A percentile compares a stretch with the other conserved stretches of the same genome.
These are phyloP conservation scores for Aphodius sticticus DNA, from an alignment of 2,888 invertebrate species.

Conservation along the genomic window DNA sequence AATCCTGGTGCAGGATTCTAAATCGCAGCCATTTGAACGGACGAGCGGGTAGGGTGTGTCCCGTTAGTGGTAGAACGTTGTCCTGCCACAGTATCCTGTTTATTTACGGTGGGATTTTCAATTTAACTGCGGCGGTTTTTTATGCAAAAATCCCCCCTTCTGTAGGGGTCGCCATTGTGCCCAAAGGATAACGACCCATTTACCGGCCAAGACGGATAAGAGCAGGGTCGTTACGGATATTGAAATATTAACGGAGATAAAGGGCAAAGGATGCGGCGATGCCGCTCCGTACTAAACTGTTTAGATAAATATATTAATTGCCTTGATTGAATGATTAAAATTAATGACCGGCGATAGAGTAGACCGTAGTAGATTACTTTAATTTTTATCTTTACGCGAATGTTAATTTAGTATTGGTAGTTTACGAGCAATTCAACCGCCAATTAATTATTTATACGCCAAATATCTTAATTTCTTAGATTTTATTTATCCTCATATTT, in stretches of 20 bases:
- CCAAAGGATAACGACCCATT: constrained; percentile 4
- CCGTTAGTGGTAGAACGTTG: neutral
- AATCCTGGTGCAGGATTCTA: neutral
- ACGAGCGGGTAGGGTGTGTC: neutral
- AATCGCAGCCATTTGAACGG: neutral
- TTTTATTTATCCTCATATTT: too few species aligned
- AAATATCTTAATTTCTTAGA: too few species aligned
- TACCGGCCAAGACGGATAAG: constrained; percentile 15
- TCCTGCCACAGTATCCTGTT: constrained; percentile 8
- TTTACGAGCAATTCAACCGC: too few species aligned
- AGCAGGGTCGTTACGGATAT: constrained; percentile 24
- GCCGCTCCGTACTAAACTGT: neutral
- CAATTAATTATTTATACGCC: too few species aligned
- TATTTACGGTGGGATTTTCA: constrained; percentile 21
- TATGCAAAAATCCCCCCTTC: constrained; percentile 15
- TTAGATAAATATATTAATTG: constrained; percentile 4
- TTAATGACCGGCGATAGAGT: neutral
- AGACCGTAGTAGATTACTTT: neutral
- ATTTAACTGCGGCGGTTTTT: constrained; percentile 19
- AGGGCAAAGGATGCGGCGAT: neutral
- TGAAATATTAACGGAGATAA: constrained; percentile 21
- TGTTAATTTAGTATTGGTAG: too few species aligned
- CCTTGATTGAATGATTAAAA: constrained; percentile 4
- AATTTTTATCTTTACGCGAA: too few species aligned
- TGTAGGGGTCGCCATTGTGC: neutral